These are phyloP conservation scores for Myrmecophaga tridactyla DNA, from an alignment of 2,113 vertebrate genomes.

Conservation along the genomic window DNA sequence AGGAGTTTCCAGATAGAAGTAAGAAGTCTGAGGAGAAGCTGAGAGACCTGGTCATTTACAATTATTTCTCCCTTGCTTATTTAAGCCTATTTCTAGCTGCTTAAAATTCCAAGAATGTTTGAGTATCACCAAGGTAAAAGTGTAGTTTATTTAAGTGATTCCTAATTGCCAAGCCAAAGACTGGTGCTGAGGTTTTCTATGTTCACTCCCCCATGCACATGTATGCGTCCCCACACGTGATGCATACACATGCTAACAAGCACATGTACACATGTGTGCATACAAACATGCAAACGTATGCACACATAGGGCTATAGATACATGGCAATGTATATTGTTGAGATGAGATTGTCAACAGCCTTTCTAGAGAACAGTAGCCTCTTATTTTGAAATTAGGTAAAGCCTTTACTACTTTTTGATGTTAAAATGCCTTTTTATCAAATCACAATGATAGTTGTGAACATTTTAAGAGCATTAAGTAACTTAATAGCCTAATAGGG, in stretches of 20 bases:
- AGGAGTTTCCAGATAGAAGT: neutral
- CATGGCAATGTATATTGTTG: neutral
- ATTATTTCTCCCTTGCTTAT: neutral
- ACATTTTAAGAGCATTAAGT: neutral
- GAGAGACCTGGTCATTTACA: neutral
- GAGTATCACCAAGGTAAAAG: neutral
- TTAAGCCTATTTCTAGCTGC: neutral
- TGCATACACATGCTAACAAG: neutral
- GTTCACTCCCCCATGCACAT: accelerated
- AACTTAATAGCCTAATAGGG: slow-evolving; percentile 5
- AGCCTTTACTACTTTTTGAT: neutral
- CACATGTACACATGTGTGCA: neutral
- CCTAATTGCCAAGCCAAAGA: neutral
- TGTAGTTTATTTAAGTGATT: neutral
- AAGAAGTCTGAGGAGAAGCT: neutral
- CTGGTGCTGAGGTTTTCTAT: neutral
- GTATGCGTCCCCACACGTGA: neutral
- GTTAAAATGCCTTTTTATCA: neutral
- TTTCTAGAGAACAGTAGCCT: neutral
- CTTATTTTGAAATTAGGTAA: neutral
- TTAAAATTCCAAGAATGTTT: neutral
- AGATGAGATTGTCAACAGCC: neutral
- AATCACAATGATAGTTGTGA: neutral
- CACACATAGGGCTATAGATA: neutral
- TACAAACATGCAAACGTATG: neutral